Percentiles rank a stretch among this genome's conserved stretches.
Conservation (phyloP, 2,888 invertebrate species). For the Orthonychiurus folsomi region DNA sequence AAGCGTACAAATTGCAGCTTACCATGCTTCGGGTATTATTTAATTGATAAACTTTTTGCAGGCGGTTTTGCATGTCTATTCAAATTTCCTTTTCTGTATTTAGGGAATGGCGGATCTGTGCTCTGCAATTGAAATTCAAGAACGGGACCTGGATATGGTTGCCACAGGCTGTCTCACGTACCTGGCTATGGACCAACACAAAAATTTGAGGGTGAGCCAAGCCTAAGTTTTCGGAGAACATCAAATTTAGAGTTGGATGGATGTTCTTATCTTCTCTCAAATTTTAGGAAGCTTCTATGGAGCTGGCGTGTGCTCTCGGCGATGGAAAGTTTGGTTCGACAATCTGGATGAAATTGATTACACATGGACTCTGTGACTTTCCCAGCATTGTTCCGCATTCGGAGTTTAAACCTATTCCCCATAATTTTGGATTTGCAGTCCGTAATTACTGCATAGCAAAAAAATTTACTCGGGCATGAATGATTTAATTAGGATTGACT, state of each 20-base stretch:
- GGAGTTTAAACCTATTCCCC: neutral
- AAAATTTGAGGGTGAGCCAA: slow-evolving; percentile 30
- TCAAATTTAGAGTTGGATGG: neutral
- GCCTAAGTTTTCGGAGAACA: neutral
- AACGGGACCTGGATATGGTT: slow-evolving; percentile 33
- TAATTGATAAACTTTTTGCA: neutral
- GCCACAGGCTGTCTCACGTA: slow-evolving; percentile 32
- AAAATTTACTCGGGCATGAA: too few species aligned
- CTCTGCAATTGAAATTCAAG: slow-evolving; percentile 29
- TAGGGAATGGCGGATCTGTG: slow-evolving; percentile 32
- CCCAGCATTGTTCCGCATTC: neutral
- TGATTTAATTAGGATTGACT: too few species aligned
- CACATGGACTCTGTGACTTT: slow-evolving; percentile 12
- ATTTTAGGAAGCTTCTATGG: slow-evolving; percentile 28
- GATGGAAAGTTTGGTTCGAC: slow-evolving; percentile 20
- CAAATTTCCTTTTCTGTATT: neutral
- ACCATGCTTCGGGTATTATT: slow-evolving; percentile 30
- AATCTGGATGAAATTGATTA: slow-evolving; percentile 34
- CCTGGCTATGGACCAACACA: slow-evolving; percentile 32
- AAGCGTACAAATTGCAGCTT: slow-evolving; percentile 36
- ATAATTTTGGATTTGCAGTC: neutral
- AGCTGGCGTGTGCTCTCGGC: slow-evolving; percentile 22
- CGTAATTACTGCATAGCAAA: too few species aligned
- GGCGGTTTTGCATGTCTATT: neutral
- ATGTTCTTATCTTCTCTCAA: neutral